Percentiles rank a stretch among this genome's conserved stretches.
Conservation (phyloP, 1,140 invertebrate genomes). For the Lepidostoma basale region DNA sequence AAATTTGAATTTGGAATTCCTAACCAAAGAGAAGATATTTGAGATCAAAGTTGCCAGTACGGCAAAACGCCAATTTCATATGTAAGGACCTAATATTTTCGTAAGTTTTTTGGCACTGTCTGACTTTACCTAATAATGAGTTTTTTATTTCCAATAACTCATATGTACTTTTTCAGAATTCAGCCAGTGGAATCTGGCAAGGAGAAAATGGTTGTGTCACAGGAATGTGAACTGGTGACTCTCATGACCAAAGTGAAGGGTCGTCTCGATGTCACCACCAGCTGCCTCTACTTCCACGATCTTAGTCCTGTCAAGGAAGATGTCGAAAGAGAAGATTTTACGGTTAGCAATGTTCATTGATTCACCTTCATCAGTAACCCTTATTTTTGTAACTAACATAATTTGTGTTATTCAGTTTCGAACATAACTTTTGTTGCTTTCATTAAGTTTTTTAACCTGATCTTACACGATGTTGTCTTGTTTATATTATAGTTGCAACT, state of each 20-base stretch:
- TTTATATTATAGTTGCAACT: constrained; percentile 59
- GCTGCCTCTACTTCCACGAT: constrained; percentile 68
- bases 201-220: constrained; percentile 66
- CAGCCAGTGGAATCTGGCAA: constrained; percentile 38
- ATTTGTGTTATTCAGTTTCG: too few relatives aligned
- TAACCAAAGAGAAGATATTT: too few relatives aligned
- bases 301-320: constrained; percentile 64
- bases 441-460: too few relatives aligned
- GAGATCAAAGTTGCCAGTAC: too few relatives aligned
- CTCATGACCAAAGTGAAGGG: constrained; percentile 69
- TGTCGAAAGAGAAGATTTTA: constrained; percentile 60
- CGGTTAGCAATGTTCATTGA: constrained; percentile 47
- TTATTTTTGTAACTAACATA: too few relatives aligned
- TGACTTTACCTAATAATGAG: neutral
- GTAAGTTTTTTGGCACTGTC: too few relatives aligned
- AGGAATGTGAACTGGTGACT: constrained; percentile 70
- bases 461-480: too few relatives aligned
- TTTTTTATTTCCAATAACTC: constrained; percentile 15
- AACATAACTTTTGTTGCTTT: too few relatives aligned
- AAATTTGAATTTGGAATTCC: too few relatives aligned
- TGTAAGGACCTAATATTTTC: too few relatives aligned
- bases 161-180: constrained; percentile 39
- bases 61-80: too few relatives aligned
- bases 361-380: too few relatives aligned
- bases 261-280: constrained; percentile 69